Percentiles rank a stretch among this genome's conserved stretches.
These are phyloP conservation scores for Petrocephalus zakoni DNA, from an alignment of 2,113 vertebrate genomes.

Conservation along the genomic window DNA sequence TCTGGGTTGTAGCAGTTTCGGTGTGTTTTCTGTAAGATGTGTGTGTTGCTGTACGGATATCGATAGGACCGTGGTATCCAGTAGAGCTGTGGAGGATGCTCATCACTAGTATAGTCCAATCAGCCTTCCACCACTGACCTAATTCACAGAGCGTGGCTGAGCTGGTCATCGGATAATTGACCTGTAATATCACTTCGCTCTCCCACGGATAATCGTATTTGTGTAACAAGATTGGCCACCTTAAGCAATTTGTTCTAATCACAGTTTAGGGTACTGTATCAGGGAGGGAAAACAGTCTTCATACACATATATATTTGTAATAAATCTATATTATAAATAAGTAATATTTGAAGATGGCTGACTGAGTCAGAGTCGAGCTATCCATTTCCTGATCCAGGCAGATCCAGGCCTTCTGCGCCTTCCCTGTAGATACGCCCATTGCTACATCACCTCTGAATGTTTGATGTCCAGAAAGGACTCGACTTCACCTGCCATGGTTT, in stretches of 20 bases:
- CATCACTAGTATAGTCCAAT: neutral
- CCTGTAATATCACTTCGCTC: neutral
- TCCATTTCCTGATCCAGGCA: neutral
- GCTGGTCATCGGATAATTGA: neutral
- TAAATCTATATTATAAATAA: neutral
- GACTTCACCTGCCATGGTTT: neutral
- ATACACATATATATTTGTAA: neutral
- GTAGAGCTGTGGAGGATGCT: neutral
- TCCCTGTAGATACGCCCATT: neutral
- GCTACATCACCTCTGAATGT: neutral
- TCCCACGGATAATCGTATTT: neutral
- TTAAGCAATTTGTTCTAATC: neutral
- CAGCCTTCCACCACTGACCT: neutral
- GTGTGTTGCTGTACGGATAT: neutral
- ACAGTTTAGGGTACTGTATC: neutral
- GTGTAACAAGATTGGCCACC: neutral
- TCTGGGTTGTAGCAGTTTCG: neutral
- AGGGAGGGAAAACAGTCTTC: neutral
- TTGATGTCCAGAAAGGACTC: neutral
- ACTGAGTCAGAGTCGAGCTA: neutral
- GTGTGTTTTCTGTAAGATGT: neutral
- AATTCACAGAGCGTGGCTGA: neutral
- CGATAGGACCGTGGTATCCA: neutral
- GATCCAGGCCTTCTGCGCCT: neutral
- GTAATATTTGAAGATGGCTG: neutral